A percentile compares a stretch with the other conserved stretches of the same genome.
Evolutionary conservation across 2,113 vertebrate genomes (phyloP).

Genomic region (Nettapus auritus): DNA sequence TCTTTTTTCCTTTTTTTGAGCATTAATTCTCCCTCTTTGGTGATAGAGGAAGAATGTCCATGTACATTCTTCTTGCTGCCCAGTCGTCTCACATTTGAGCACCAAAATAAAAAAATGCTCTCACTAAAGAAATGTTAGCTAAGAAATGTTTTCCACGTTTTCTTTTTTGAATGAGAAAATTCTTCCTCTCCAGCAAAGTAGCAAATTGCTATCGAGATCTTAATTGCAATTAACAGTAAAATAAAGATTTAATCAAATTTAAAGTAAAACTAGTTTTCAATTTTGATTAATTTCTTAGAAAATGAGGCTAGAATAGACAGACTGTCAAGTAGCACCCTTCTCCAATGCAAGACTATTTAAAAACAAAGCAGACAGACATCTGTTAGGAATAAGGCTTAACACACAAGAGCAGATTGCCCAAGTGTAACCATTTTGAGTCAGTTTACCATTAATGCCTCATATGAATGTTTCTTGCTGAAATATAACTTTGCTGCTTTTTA

Average conservation of each 20-base stretch:
- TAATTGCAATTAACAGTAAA: not conserved
- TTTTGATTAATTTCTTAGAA: not conserved
- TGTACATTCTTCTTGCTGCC: not conserved
- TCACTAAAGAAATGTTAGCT: not conserved
- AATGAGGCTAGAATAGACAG: not conserved
- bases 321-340: not conserved
- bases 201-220: not conserved
- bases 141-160: not conserved
- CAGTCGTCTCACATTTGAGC: not conserved
- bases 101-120: not conserved
- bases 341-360: not conserved
- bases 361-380: not conserved
- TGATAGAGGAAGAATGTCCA: accelerated
- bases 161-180: not conserved
- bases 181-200: not conserved
- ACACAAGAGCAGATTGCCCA: not conserved
- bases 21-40: not conserved
- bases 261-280: not conserved
- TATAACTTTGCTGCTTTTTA: not conserved
- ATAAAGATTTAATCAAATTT: not conserved
- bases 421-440: not conserved
- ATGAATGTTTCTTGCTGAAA: not conserved
- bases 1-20: not conserved
- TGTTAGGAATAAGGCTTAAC: not conserved
- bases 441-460: not conserved